Percentiles rank a stretch among this genome's conserved stretches.
phyloP scores from a whole-genome alignment of 2,888 invertebrate species.

The Luperina testacea region DNA sequence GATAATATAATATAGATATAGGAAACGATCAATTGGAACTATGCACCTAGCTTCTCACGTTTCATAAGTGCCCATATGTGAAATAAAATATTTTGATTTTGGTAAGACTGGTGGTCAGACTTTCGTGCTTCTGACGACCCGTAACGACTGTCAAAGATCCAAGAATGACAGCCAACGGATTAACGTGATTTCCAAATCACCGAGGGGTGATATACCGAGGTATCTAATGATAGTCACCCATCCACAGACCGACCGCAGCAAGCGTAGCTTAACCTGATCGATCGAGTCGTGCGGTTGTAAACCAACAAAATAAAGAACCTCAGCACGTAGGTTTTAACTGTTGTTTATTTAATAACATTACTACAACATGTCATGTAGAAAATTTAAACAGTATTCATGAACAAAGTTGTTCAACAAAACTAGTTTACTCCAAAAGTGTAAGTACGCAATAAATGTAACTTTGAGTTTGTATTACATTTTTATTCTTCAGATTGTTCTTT shows the following conservation, averaged over 20 bases:
- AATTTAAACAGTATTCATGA: constrained; percentile 43
- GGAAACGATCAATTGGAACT: too few species aligned
- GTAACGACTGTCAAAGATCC: too few species aligned
- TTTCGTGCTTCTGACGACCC: too few species aligned
- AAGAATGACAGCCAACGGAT: too few species aligned
- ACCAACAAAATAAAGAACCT: constrained; percentile 3
- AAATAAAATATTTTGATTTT: too few species aligned
- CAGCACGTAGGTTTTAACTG: constrained; percentile 6
- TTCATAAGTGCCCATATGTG: too few species aligned
- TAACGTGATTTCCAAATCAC: background rate
- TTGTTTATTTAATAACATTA: constrained; percentile 42
- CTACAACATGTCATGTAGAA: constrained; percentile 24
- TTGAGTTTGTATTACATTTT: constrained; percentile 48
- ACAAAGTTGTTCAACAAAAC: constrained; percentile 46
- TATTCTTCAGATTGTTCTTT: constrained; percentile 51
- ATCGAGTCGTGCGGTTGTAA: too few species aligned
- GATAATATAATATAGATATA: too few species aligned
- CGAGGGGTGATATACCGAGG: too few species aligned
- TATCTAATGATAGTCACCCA: background rate
- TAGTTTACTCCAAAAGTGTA: constrained; percentile 50
- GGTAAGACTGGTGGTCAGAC: too few species aligned
- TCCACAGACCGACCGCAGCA: background rate
- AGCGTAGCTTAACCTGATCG: background rate
- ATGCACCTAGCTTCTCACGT: too few species aligned
- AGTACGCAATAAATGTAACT: constrained; percentile 45